phyloP scores from a whole-genome alignment of 2,797 vertebrate species.

The Danio choprae region DNA sequence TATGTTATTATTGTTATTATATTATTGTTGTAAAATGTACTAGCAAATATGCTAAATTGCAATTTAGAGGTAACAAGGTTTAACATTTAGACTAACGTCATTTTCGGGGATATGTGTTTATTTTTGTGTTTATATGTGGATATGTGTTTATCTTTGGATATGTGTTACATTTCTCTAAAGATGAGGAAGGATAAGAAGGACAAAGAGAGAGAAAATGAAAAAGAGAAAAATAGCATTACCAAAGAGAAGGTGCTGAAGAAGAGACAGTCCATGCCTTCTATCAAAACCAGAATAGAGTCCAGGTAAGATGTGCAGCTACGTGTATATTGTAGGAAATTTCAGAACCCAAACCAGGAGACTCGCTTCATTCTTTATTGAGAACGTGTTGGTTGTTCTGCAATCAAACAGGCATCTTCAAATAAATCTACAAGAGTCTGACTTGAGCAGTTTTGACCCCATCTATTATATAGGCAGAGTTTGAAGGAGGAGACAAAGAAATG shows the following conservation, averaged over 20 bases:
- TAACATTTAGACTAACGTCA: neutral
- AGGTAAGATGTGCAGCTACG: slow-evolving; percentile 75
- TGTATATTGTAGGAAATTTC: too few relatives aligned
- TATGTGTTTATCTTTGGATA: neutral
- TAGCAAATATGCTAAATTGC: neutral
- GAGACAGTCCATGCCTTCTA: slow-evolving; percentile 85
- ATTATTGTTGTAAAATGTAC: too few relatives aligned
- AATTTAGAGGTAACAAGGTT: neutral
- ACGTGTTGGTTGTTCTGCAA: too few relatives aligned
- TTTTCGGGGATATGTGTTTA: neutral
- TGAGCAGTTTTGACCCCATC: too few relatives aligned
- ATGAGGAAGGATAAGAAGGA: slow-evolving; percentile 96
- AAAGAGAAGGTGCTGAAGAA: slow-evolving; percentile 91
- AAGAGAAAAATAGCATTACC: slow-evolving; percentile 89
- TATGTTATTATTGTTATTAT: too few relatives aligned
- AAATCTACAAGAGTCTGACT: too few relatives aligned
- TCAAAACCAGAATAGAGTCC: slow-evolving; percentile 77
- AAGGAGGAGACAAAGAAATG: too few relatives aligned
- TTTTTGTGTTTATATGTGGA: neutral
- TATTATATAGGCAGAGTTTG: too few relatives aligned
- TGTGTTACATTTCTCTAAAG: slow-evolving; percentile 67
- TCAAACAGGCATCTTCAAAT: too few relatives aligned
- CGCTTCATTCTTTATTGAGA: too few relatives aligned
- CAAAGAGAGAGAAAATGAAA: slow-evolving; percentile 95
- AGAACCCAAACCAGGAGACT: too few relatives aligned